Evolutionary conservation across 2,888 invertebrate genomes (phyloP).

Genomic region (Hemithea aestivaria): DNA sequence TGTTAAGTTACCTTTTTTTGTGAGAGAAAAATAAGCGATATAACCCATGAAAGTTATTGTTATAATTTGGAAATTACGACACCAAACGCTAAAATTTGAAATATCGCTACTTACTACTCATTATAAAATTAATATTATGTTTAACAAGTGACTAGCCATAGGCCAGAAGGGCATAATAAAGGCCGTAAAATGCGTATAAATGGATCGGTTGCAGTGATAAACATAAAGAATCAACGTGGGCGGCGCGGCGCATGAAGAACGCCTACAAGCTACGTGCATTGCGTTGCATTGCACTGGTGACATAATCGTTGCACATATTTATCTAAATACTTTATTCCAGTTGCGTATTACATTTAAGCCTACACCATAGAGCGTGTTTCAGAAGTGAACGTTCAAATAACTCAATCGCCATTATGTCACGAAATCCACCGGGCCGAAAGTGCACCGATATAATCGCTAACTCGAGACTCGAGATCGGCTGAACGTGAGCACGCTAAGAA

Average conservation of each 20-base stretch:
- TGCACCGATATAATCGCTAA: conserved; percentile 44
- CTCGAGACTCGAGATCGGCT: conserved; percentile 34
- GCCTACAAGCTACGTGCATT: conserved; percentile 33
- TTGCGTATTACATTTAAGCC: conserved; percentile 26
- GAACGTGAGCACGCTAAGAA: conserved; percentile 44
- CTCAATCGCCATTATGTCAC: conserved; percentile 44
- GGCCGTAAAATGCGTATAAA: conserved; percentile 21
- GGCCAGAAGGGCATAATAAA: conserved; percentile 4
- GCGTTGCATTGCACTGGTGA: conserved; percentile 40
- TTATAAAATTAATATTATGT: too few species aligned
- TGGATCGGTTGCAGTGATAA: conserved; percentile 26
- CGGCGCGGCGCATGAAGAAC: conserved; percentile 31
- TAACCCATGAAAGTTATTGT: too few species aligned
- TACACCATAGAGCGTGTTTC: conserved; percentile 16
- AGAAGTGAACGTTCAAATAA: conserved; percentile 21
- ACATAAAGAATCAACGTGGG: conserved; percentile 34
- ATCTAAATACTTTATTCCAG: conserved; percentile 27
- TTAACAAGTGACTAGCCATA: conserved; percentile 6
- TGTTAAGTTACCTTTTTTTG: too few species aligned
- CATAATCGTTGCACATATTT: conserved; percentile 46
- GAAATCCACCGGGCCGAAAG: conserved; percentile 46
- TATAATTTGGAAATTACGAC: too few species aligned
- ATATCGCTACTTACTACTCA: too few species aligned
- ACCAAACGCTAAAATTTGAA: too few species aligned
- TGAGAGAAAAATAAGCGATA: too few species aligned